Evolutionary conservation across 2,888 invertebrate genomes (phyloP), one percentile per base, ranked within the genome.

Genomic region (Athalia circularis): DNA sequence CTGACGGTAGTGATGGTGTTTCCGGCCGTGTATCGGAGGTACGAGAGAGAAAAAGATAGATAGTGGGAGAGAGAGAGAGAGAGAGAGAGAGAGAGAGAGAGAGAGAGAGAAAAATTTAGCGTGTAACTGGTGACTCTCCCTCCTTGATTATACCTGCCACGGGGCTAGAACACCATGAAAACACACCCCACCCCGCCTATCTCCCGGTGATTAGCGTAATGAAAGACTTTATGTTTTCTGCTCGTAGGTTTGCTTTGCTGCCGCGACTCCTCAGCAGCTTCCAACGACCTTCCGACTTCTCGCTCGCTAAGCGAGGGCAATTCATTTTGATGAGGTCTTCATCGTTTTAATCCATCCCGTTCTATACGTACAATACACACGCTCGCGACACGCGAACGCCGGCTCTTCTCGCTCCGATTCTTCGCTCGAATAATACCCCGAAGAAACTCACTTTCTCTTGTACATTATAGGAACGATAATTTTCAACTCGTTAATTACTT

Each of bases 141-240:
- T 72, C 8, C 47, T 72, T 59, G 72, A 72, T 72, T 72, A 72
- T 72, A 57, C 72, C 72, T 72, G 72, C 70, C 72, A 59, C 3
- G 72, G 72, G 59, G 59, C 59, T 72, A 8, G 59, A 59, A 9
- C 13, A 47, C 57, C 59, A 15, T 72, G 72, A 72, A 72, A 72
- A 72, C 59, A 72, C 59, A 13, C 45, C 45, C 59, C 45, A 77
- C 15, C 59, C 59, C 47, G 57, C 59, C 72, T 59, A 72, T 72
- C 72, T 72, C 72, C 13, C 15, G 72, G 72, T 72, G 72, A 72
- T 72, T 72, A 72, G 72, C 72, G 72, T 72, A 72, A 72, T 72
- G 72, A 72, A 72, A 72, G 72, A 72, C 72, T 72, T 72, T 72
- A 72, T 59, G 72, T 72, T 72, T 72, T 72, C 6, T 72, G 11